Evolutionary conservation across 1,140 invertebrate genomes (phyloP).

Genomic region (Megalonaias nervosa): DNA sequence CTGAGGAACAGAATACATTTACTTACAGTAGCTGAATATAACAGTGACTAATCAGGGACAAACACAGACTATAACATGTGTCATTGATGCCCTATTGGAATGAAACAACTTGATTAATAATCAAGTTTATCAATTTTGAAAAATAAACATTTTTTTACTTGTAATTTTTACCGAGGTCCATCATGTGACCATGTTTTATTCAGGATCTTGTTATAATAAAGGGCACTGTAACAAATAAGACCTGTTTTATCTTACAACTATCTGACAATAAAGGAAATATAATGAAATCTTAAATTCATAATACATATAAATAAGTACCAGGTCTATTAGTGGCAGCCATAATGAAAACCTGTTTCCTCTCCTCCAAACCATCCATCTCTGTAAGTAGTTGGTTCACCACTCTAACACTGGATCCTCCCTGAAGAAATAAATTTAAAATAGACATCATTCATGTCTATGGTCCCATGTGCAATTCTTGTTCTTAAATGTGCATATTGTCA

Average conservation of each 20-base stretch:
- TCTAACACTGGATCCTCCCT: constrained; percentile 78
- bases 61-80: too few species aligned
- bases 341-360: constrained; percentile 89
- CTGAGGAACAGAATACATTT: too few species aligned
- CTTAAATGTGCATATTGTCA: too few species aligned
- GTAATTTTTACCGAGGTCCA: background rate
- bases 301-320: constrained; percentile 50
- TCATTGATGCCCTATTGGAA: background rate
- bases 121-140: background rate
- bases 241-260: background rate
- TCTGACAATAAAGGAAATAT: background rate
- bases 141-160: background rate
- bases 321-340: constrained; percentile 97
- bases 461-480: too few species aligned
- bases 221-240: too few species aligned
- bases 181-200: background rate
- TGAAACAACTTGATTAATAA: background rate
- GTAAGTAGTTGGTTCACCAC: constrained; percentile 98
- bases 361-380: constrained; percentile 98
- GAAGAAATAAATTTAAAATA: constrained; percentile 30
- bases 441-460: too few species aligned
- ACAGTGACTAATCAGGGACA: too few species aligned
- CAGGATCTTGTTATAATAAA: background rate
- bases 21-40: too few species aligned
- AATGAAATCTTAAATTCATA: background rate